Evolutionary conservation across 2,888 invertebrate species (phyloP), one percentile per base, ranked within the genome.

Genomic region (Lapara coniferarum): DNA sequence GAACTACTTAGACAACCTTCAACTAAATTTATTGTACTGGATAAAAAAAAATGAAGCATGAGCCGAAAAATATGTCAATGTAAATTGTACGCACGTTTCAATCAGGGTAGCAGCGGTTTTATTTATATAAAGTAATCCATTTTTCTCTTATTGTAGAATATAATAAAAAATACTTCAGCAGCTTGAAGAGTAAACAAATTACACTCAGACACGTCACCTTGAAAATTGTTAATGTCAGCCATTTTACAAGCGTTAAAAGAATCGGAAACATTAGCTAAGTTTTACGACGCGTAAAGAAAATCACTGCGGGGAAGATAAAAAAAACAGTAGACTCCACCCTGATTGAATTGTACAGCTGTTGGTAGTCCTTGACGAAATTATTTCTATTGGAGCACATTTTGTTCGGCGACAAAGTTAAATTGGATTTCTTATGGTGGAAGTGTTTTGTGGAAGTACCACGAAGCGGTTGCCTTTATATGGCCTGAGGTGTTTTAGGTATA

Each of bases 271-370:
- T 85, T 85, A 87, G 85, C 79, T 75, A 85, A 88, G 79, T 87
- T 85, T 84, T 79, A 80, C 81, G 78, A 81, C 81, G 77, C 80
- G 75, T 78, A 81, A 81, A 85, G 83, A 85, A 84, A 89, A 85
- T 83, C n/a, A 83, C 83, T 78, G 75, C 75, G 71, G 76, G 75
- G 73, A 75, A 81, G 79, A 82, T 82, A 86, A 81, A 87, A 86
- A 89, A 89, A 87, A 88, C 85, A 87, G 80, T 84, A 85, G 85
- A 83, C 81, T 82, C 78, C 77, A 73, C 81, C 74, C 89, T 90
- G 91, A 92, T 92, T 92, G 92, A 92, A 92, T 91, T 89, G 90
- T 90, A 91, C 91, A 91, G 85, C 89, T 90, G 91, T 87, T 88
- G 87, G 83, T 81, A 85, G 87, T 89, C 88, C 89, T 92, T 91